Evolutionary conservation across 2,797 vertebrate genomes (phyloP).

Genomic region (Morelia viridis): DNA sequence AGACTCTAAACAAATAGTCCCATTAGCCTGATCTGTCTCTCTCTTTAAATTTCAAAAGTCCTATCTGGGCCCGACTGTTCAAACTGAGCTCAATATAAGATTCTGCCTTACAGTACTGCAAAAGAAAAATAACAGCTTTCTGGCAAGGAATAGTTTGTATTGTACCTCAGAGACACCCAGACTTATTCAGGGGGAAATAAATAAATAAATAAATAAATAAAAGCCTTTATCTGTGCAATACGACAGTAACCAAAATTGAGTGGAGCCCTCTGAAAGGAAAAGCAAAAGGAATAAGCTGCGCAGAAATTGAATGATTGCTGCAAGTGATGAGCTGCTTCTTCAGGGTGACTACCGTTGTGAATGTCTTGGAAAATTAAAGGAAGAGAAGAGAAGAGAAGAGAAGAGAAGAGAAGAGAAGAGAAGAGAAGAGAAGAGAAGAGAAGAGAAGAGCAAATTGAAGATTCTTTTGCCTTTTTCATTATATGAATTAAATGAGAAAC

Average conservation of each 20-base stretch:
- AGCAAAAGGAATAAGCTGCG: not conserved
- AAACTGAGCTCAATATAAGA: slow-evolving; percentile 1
- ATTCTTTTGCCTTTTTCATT: not conserved
- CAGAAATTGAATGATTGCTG: not conserved
- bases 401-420: too few species aligned
- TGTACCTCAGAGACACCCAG: not conserved
- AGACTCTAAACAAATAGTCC: not conserved
- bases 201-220: not conserved
- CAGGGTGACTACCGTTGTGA: not conserved
- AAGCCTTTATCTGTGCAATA: slow-evolving; percentile 13
- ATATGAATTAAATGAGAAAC: slow-evolving; percentile 7
- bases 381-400: not conserved
- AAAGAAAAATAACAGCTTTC: not conserved
- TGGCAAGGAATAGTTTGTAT: not conserved
- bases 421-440: too few species aligned
- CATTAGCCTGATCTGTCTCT: not conserved
- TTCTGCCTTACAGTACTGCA: not conserved
- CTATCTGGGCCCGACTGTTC: not conserved
- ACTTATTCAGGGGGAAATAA: not conserved
- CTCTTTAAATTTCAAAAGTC: slow-evolving; percentile 5
- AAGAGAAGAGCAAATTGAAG: not conserved
- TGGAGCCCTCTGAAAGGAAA: not conserved
- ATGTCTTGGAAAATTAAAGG: not conserved
- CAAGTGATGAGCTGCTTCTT: not conserved
- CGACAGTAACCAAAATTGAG: not conserved